Percentiles rank a stretch among this genome's conserved stretches.
These are phyloP conservation scores for Leptinotarsa tumamoca DNA, from an alignment of 2,888 invertebrate species.

Conservation along the genomic window DNA sequence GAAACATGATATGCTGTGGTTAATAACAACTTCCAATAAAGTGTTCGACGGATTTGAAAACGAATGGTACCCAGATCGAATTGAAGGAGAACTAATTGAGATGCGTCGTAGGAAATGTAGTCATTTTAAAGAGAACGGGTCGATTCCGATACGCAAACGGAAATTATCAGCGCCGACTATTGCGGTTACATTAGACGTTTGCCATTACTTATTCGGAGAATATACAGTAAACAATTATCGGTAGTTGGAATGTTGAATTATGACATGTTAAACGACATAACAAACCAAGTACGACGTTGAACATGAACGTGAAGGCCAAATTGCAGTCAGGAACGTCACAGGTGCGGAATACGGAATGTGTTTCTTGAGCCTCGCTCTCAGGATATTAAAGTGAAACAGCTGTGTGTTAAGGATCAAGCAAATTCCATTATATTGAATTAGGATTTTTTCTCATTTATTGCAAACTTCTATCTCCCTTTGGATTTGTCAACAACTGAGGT, in stretches of 20 bases:
- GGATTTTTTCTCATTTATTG: no score
- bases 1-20: slow-evolving; percentile 5
- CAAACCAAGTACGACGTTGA: slow-evolving; percentile 9
- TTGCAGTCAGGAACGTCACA: slow-evolving; percentile 8
- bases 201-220: slow-evolving; percentile 12
- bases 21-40: slow-evolving; percentile 9
- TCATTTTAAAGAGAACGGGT: slow-evolving; percentile 4
- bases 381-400: not conserved
- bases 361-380: not conserved
- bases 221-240: slow-evolving; percentile 14
- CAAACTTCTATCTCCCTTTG: no score
- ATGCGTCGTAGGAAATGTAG: not conserved
- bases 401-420: not conserved
- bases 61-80: not conserved
- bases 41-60: not conserved
- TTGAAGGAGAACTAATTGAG: slow-evolving; percentile 22
- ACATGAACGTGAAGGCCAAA: slow-evolving; percentile 1
- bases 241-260: slow-evolving; percentile 4
- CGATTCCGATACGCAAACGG: slow-evolving; percentile 9
- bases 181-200: slow-evolving; percentile 6
- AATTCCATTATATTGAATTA: not conserved
- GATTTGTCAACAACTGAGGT: no score
- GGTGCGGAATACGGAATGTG: slow-evolving; percentile 8
- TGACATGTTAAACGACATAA: slow-evolving; percentile 12
- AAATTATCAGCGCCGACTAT: not conserved